phyloP scores from a whole-genome alignment of 2,113 vertebrate genomes.

The Saguinus midas region DNA sequence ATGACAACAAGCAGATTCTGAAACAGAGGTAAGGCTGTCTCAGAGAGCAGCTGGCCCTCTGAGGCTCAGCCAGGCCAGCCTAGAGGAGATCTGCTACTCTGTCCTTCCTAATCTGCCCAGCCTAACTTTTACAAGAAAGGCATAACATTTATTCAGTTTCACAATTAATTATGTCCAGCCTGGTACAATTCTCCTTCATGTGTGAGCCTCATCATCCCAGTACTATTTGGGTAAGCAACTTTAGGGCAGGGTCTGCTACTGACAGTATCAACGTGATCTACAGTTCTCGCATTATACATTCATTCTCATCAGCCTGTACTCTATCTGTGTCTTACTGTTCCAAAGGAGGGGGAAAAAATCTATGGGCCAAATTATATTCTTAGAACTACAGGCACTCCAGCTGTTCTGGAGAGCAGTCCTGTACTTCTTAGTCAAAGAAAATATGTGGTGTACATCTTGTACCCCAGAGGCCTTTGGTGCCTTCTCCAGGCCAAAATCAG shows the following conservation, averaged over 20 bases:
- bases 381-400: not conserved
- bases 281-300: too few species aligned
- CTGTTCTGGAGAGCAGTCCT: not conserved
- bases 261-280: too few species aligned
- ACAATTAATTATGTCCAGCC: not conserved
- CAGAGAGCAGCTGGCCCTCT: not conserved
- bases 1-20: conserved; percentile 92
- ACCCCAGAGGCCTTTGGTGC: not conserved
- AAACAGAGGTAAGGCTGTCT: conserved; percentile 89
- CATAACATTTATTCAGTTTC: fast-evolving
- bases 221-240: not conserved
- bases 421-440: not conserved
- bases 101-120: not conserved
- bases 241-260: not conserved
- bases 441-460: fast-evolving
- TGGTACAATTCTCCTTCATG: not conserved
- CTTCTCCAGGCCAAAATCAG: not conserved
- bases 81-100: fast-evolving
- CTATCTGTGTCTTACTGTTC: not conserved
- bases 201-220: not conserved
- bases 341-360: not conserved
- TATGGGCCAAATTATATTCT: not conserved
- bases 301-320: not conserved
- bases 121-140: not conserved
- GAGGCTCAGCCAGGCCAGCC: not conserved